A percentile compares a stretch with the other conserved stretches of the same genome.
Conservation (phyloP, 2,797 vertebrate genomes). For the Sebastes trivittatus region DNA sequence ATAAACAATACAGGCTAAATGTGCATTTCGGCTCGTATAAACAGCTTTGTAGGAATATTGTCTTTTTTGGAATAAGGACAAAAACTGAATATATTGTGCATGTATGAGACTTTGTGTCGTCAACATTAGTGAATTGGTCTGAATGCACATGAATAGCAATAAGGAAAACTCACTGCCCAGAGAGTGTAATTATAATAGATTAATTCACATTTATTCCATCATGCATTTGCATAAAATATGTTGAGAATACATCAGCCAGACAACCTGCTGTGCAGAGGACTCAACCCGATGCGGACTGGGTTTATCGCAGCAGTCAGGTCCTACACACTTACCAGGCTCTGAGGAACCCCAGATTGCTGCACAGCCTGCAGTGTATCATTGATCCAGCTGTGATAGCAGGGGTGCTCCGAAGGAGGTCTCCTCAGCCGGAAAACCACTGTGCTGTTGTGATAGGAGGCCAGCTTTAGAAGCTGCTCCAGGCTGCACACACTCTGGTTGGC, state of each 20-base stretch:
- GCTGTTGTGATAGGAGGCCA: slow-evolving; percentile 83
- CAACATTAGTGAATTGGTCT: background rate
- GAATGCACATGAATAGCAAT: background rate
- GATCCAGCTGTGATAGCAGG: slow-evolving; percentile 86
- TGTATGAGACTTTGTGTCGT: background rate
- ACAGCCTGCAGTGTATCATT: slow-evolving; percentile 90
- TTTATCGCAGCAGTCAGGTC: background rate
- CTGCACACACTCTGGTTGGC: slow-evolving; percentile 92
- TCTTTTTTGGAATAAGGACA: too few species aligned
- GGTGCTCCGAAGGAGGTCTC: slow-evolving; percentile 87
- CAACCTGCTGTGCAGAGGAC: background rate
- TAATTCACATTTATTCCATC: background rate
- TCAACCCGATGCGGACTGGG: background rate
- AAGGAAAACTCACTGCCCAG: background rate
- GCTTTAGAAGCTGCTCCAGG: slow-evolving; percentile 88
- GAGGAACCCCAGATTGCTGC: slow-evolving; percentile 85
- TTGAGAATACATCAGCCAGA: background rate
- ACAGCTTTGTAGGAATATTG: too few species aligned
- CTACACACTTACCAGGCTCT: slow-evolving; percentile 84
- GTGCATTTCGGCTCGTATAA: too few species aligned
- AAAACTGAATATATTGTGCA: too few species aligned
- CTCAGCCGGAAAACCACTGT: slow-evolving; percentile 88
- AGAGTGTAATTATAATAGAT: background rate
- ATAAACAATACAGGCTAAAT: too few species aligned
- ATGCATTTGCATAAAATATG: background rate